phyloP scores from a whole-genome alignment of 2,888 invertebrate genomes.

The Ethmia dodecea region DNA sequence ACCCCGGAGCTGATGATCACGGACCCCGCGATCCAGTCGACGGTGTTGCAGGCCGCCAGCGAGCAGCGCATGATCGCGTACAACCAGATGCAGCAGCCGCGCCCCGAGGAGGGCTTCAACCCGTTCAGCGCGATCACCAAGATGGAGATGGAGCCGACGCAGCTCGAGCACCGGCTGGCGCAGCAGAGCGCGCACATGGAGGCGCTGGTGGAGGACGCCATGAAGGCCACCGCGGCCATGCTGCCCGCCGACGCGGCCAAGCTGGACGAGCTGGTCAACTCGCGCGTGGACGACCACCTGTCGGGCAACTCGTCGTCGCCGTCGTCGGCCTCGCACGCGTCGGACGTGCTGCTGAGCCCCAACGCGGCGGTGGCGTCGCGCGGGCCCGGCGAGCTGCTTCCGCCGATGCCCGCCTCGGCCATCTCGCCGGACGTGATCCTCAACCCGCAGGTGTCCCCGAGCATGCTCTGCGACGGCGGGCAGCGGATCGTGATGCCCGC shows the following conservation, averaged over 20 bases:
- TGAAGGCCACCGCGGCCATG: slow-evolving; percentile 64
- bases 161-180: slow-evolving; percentile 54
- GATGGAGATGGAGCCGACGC: slow-evolving; percentile 51
- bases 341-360: slow-evolving; percentile 54
- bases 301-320: slow-evolving; percentile 48
- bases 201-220: slow-evolving; percentile 65
- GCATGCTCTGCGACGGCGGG: slow-evolving; percentile 61
- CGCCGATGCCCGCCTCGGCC: slow-evolving; percentile 43
- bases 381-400: slow-evolving; percentile 48
- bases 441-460: slow-evolving; percentile 78
- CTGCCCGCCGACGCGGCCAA: slow-evolving; percentile 65
- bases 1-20: slow-evolving; percentile 51
- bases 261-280: slow-evolving; percentile 78
- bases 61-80: slow-evolving; percentile 39
- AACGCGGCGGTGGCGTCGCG: slow-evolving; percentile 47
- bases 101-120: slow-evolving; percentile 43
- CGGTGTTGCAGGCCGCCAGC: slow-evolving; percentile 23
- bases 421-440: slow-evolving; percentile 79
- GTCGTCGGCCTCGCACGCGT: slow-evolving; percentile 48
- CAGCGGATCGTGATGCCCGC: slow-evolving; percentile 38
- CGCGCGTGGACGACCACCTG: slow-evolving; percentile 56
- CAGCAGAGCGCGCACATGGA: slow-evolving; percentile 68
- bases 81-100: slow-evolving; percentile 33
- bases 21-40: slow-evolving; percentile 33
- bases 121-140: slow-evolving; percentile 60